Base-by-base conservation (phyloP, 2,888 invertebrate species). In the Neuroscelio doddi region DNA sequence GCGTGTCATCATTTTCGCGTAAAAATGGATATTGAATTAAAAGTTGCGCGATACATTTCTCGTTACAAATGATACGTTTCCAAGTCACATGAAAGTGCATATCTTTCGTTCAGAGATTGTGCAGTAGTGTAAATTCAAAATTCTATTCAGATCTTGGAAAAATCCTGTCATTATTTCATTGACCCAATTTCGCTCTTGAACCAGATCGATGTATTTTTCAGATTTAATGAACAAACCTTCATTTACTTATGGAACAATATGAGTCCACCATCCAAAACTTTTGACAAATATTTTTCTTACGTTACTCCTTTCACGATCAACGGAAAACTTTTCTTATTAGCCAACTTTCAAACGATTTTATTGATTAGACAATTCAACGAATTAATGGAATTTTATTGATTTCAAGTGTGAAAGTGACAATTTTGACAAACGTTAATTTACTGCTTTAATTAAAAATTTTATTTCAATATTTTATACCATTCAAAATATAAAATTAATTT, bases 151-250 rank as follows among this genome's bases (percentile, higher is more conserved):
- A 16, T 9, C 38, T 38, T 16, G 14, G 17, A 7, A 17, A 38
- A 38, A 38, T 38, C 17, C 17, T 16, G 16, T 17, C 9, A 38
- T 38, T 38, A 38, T 17, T 38, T 1, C 38, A 38, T 38, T 17
- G 38, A 38, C 38, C 38, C 10, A 38, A 38, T 38, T 38, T 17
- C 21, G 38, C 9, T 9, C 1, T 3, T 17, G 38, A 38, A 38
- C n/a, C 10, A 8, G 38, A 5, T 3, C 16, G 17, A 16, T 38
- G 38, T 7, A 38, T 38, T 38, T 38, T 38, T 38, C 21, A 38
- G 38, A 17, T 17, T 5, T 17, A 38, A 16, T 17, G 12, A 38
- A 16, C 38, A 3, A 16, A 38, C n/a, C 15, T 17, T 17, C 38
- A 17, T 38, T 38, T 38, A 14, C 38, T 38, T 12, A 17, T 38